Evolutionary conservation across 2,888 invertebrate species (phyloP), one percentile per base, ranked within the genome.

Genomic region (Heteromurus nitidus): DNA sequence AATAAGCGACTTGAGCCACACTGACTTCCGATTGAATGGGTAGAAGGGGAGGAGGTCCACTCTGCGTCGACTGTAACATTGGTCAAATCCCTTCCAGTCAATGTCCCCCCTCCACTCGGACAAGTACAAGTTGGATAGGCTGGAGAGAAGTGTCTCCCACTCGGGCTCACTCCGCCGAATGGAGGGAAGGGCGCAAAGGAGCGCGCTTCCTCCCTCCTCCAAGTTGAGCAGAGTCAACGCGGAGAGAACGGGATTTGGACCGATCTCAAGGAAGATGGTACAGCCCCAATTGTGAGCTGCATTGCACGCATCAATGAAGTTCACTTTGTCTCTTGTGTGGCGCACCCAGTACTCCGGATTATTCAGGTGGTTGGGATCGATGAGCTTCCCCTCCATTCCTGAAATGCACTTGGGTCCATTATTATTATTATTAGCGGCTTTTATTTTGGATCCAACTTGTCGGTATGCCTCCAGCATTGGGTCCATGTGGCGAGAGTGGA

Each of bases 401-500:
- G 74, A 74, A 31, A 74, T 65, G 53, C 36, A 42, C 26, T 50
- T 62, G 47, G 18, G 36, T 3, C 3, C 3, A 22, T 65, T 18
- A 7, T 22, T n/a, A 9, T 73, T 67, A 7, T 9, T n/a, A 5
- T n/a, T 31, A 30, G 0, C 47, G 18, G 9, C 70, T 3, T 55
- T 55, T 2, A 28, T 55, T 24, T 42, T 44, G 18, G 24, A 36
- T 3, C 74, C 69, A 16, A 77, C 31, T 18, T 62, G 9, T 2
- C 67, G 50, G 64, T 83, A 85, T 13, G 69, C 77, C 13, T 68
- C 65, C 11, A 85, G 55, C 58, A 85, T 82, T 2, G 69, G 65
- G 16, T 85, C 82, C 83, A 83, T 85, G 13, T 75, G 74, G 9
- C 82, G 22, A 1, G 85, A 85, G 28, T 85, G 85, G 65, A 83